Conservation (phyloP, 2,888 invertebrate genomes). For the Thalpophila matura region DNA sequence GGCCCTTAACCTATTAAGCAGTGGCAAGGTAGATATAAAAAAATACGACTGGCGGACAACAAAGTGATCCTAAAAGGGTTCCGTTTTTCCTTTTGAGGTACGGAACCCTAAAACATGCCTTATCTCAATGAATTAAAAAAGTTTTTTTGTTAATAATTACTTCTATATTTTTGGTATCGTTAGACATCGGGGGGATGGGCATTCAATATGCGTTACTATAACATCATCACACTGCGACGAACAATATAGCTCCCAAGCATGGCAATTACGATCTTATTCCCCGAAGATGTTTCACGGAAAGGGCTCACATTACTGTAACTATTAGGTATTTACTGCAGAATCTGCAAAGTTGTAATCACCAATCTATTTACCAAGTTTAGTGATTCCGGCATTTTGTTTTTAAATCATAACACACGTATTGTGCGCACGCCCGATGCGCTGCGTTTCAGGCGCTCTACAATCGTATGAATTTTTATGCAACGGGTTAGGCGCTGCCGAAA, state of each 20-base stretch:
- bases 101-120: too few relatives aligned
- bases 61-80: too few relatives aligned
- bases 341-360: slow-evolving; percentile 9
- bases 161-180: slow-evolving; percentile 10
- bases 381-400: not conserved
- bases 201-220: slow-evolving; percentile 7
- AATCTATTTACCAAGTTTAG: slow-evolving; percentile 20
- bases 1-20: too few relatives aligned
- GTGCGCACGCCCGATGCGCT: too few relatives aligned
- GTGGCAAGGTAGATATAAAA: too few relatives aligned
- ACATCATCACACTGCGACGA: slow-evolving; percentile 6
- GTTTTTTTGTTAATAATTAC: not conserved
- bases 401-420: too few relatives aligned
- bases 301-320: not conserved
- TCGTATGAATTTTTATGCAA: too few relatives aligned
- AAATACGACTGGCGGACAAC: too few relatives aligned
- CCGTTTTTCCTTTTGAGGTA: too few relatives aligned
- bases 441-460: too few relatives aligned
- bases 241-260: slow-evolving; percentile 1
- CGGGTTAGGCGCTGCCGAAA: too few relatives aligned
- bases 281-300: slow-evolving; percentile 5
- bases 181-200: not conserved
- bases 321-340: slow-evolving; percentile 9
- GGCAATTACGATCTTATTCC: slow-evolving; percentile 22
- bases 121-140: too few relatives aligned